Conservation (phyloP, 23 tunicate genomes). For the Ciona savignyi region DNA sequence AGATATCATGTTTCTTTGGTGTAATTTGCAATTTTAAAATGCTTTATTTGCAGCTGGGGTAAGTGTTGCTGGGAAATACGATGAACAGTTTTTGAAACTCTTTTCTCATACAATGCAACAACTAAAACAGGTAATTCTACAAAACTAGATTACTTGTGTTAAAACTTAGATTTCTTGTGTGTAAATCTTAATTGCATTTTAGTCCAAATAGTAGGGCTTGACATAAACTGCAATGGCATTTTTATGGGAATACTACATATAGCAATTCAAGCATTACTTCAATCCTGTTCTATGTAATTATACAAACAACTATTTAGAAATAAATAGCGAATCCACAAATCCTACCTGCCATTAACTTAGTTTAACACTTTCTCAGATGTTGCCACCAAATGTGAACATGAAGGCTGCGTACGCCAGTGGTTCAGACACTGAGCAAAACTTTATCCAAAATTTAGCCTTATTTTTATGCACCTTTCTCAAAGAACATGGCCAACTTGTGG, state of each 20-base stretch:
- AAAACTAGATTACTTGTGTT: too few relatives aligned
- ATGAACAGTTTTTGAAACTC: constrained; percentile 75
- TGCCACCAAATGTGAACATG: constrained; percentile 83
- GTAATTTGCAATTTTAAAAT: too few relatives aligned
- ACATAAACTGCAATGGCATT: not conserved
- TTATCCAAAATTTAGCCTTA: constrained; percentile 94
- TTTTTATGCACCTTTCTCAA: constrained; percentile 93
- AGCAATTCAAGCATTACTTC: too few relatives aligned
- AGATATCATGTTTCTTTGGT: constrained; percentile 1
- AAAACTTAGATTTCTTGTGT: too few relatives aligned
- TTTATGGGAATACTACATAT: too few relatives aligned
- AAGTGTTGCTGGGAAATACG: constrained; percentile 69
- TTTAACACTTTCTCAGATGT: constrained; percentile 44
- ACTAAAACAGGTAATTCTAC: constrained; percentile 89
- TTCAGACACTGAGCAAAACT: constrained; percentile 82
- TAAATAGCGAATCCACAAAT: too few relatives aligned
- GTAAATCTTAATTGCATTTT: too few relatives aligned
- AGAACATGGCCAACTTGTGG: constrained; percentile 90
- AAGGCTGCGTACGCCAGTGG: constrained; percentile 90
- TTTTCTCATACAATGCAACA: constrained; percentile 84
- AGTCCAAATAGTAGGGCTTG: not conserved
- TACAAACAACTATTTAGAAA: too few relatives aligned
- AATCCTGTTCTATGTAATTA: too few relatives aligned
- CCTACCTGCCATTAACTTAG: too few relatives aligned
- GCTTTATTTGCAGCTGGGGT: constrained; percentile 86